phyloP scores from a whole-genome alignment of 2,888 invertebrate species.

The Parthenolecanium corni region DNA sequence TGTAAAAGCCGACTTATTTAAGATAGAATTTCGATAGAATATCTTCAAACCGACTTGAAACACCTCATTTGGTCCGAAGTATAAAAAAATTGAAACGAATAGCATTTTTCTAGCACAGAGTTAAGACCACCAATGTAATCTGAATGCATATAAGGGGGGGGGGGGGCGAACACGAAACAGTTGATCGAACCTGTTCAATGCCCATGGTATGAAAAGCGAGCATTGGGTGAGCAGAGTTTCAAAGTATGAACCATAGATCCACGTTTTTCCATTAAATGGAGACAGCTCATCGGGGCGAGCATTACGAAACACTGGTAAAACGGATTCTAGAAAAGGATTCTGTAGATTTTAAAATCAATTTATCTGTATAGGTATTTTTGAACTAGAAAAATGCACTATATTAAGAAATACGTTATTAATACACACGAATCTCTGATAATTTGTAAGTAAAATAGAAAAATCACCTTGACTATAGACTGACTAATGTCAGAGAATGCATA shows the following conservation, averaged over 20 bases:
- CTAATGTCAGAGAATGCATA: constrained; percentile 67
- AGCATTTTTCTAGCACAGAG: too few relatives aligned
- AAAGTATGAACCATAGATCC: constrained; percentile 74
- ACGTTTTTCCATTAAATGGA: constrained; percentile 50
- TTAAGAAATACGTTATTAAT: too few relatives aligned
- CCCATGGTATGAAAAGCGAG: constrained; percentile 65
- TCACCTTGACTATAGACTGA: constrained; percentile 43
- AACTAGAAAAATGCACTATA: too few relatives aligned
- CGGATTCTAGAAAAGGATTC: constrained; percentile 64
- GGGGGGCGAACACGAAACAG: neutral
- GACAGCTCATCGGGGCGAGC: constrained; percentile 61
- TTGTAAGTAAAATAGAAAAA: neutral
- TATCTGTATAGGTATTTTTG: too few relatives aligned
- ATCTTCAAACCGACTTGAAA: too few relatives aligned
- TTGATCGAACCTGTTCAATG: constrained; percentile 48
- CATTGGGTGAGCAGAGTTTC: constrained; percentile 67
- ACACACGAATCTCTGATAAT: too few relatives aligned
- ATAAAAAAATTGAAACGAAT: too few relatives aligned
- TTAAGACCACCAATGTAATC: too few relatives aligned
- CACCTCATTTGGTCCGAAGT: too few relatives aligned
- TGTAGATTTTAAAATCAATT: constrained; percentile 37
- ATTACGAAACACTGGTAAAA: constrained; percentile 62
- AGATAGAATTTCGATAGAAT: too few relatives aligned
- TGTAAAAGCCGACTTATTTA: too few relatives aligned
- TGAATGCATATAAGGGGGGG: too few relatives aligned